Conservation (phyloP, 2,888 invertebrate genomes). For the Trichacis sp. region DNA sequence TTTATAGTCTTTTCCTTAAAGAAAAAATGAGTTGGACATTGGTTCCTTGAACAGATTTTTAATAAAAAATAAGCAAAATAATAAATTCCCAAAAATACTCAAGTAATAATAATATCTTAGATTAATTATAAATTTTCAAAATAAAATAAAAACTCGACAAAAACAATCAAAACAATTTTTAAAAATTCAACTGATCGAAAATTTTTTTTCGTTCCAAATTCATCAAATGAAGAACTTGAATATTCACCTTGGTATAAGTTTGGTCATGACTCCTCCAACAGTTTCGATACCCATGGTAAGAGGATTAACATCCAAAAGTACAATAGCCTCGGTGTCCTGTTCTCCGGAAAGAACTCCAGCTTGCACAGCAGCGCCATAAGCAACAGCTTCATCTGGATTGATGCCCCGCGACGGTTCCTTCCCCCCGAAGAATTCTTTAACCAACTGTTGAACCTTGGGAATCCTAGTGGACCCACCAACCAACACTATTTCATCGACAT, state of each 20-base stretch:
- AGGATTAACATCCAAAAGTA: slow-evolving; percentile 97
- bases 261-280: slow-evolving; percentile 99
- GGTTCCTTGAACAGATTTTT: too few relatives aligned
- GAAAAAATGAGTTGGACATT: too few relatives aligned
- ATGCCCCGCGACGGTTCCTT: slow-evolving; percentile 98
- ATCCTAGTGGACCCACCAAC: slow-evolving; percentile 99
- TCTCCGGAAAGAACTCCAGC: slow-evolving; percentile 98
- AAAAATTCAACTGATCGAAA: too few relatives aligned
- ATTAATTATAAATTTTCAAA: too few relatives aligned
- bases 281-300: slow-evolving; percentile 99
- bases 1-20: too few relatives aligned
- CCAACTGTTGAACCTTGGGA: slow-evolving; percentile 94
- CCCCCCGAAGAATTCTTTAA: slow-evolving; percentile 95
- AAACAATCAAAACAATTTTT: too few relatives aligned
- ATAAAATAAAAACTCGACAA: too few relatives aligned
- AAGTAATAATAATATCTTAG: too few relatives aligned
- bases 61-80: too few relatives aligned
- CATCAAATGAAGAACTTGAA: background rate
- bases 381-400: slow-evolving; percentile 99
- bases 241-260: slow-evolving; percentile 82
- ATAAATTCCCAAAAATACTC: too few relatives aligned
- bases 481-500: slow-evolving; percentile 98
- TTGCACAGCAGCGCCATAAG: slow-evolving; percentile 98
- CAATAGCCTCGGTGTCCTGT: slow-evolving; percentile 96
- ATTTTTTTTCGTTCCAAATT: too few relatives aligned